These are phyloP conservation scores for Tachyglossus aculeatus DNA, from an alignment of 2,797 vertebrate genomes.

Conservation along the genomic window DNA sequence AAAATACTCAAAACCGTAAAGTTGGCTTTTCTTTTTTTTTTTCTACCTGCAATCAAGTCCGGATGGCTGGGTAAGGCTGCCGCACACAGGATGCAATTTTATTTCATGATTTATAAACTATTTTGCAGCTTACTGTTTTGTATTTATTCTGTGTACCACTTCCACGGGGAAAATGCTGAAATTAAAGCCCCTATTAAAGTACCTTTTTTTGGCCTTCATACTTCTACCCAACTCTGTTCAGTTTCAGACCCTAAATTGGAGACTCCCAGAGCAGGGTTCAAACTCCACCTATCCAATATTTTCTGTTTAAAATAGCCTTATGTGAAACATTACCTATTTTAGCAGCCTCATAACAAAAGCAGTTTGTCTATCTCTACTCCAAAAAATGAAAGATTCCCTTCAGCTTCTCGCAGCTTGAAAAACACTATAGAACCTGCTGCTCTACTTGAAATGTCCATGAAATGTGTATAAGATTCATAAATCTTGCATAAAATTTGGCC, in stretches of 20 bases:
- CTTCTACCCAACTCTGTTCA: not conserved
- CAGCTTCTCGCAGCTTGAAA: constrained; percentile 15
- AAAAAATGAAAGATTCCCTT: constrained; percentile 18
- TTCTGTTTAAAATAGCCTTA: no score
- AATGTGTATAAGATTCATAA: constrained; percentile 32
- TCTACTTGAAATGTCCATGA: constrained; percentile 9
- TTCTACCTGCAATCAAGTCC: constrained; percentile 33
- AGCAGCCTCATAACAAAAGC: constrained; percentile 10
- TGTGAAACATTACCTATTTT: not conserved
- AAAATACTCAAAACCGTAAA: constrained; percentile 14
- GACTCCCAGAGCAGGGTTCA: no score
- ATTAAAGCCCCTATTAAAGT: not conserved
- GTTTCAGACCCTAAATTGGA: no score
- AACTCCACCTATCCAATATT: no score
- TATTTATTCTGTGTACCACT: constrained; percentile 40
- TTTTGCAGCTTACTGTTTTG: constrained; percentile 18
- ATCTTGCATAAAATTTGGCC: constrained; percentile 28
- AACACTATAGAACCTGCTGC: not conserved
- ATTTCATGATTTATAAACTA: constrained; percentile 23
- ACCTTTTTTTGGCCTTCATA: not conserved
- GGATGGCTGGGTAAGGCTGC: constrained; percentile 12
- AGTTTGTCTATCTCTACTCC: not conserved
- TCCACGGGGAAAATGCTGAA: not conserved
- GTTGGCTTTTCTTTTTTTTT: constrained; percentile 1
- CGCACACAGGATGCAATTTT: constrained; percentile 30